These are phyloP conservation scores for Lasioglossum malachurum DNA, from an alignment of 2,888 invertebrate species.

Conservation along the genomic window DNA sequence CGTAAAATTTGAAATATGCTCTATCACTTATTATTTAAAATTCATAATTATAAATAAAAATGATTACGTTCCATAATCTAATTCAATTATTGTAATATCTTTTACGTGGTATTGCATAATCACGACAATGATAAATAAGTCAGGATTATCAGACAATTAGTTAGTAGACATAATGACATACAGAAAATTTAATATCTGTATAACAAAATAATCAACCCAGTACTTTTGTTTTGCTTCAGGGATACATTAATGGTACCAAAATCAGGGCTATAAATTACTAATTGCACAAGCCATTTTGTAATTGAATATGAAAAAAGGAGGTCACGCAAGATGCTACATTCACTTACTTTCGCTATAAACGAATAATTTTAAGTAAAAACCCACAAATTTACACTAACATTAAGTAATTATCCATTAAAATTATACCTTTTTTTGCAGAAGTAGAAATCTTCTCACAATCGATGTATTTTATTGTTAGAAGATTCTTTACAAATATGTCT, in stretches of 20 bases:
- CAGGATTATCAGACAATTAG: constrained; percentile 54
- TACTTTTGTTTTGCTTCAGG: constrained; percentile 47
- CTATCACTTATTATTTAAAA: constrained; percentile 27
- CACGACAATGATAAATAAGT: constrained; percentile 51
- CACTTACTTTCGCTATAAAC: constrained; percentile 58
- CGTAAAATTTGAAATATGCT: constrained; percentile 38
- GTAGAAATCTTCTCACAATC: constrained; percentile 44
- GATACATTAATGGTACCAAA: constrained; percentile 59
- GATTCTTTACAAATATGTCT: constrained; percentile 57
- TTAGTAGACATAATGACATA: constrained; percentile 56
- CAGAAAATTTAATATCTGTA: constrained; percentile 51
- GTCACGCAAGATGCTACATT: constrained; percentile 58
- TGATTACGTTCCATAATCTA: constrained; percentile 30
- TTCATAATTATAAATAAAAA: constrained; percentile 55
- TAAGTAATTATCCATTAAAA: constrained; percentile 55
- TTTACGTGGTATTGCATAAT: constrained; percentile 30
- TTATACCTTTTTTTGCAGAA: constrained; percentile 44
- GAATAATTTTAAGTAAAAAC: constrained; percentile 51
- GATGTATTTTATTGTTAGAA: constrained; percentile 52
- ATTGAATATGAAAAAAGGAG: constrained; percentile 53
- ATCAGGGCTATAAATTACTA: constrained; percentile 60
- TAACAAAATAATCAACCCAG: constrained; percentile 50
- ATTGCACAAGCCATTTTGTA: constrained; percentile 63
- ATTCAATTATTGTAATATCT: constrained; percentile 41
- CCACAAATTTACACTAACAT: constrained; percentile 6